Evolutionary conservation across 2,888 invertebrate species (phyloP).

Genomic region (Drosophila affinis): DNA sequence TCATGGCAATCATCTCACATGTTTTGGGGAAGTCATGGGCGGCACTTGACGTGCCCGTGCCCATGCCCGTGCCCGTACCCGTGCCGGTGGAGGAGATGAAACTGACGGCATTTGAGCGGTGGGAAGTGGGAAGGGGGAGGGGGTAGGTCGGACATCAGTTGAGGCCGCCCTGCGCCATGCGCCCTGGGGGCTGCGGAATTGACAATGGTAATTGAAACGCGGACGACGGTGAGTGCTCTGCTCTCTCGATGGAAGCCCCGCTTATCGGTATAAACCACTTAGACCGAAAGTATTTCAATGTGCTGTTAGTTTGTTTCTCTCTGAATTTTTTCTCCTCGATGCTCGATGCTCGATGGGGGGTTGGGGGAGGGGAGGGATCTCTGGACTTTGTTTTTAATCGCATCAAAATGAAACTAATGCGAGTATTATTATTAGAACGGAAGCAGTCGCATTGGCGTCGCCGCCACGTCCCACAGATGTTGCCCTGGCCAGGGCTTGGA

Average conservation of each 20-base stretch:
- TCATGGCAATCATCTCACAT: constrained; percentile 62
- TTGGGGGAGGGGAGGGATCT: constrained; percentile 17
- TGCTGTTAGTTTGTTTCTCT: constrained; percentile 14
- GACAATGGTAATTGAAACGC: constrained; percentile 71
- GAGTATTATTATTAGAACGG: constrained; percentile 73
- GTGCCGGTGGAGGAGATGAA: neutral
- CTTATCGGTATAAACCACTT: constrained; percentile 77
- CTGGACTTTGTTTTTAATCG: constrained; percentile 66
- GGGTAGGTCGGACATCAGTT: neutral
- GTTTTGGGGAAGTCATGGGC: constrained; percentile 32
- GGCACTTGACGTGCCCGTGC: constrained; percentile 20
- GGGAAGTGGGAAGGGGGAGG: too few relatives aligned
- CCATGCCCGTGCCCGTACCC: neutral
- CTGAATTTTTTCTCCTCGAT: neutral
- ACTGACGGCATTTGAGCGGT: too few relatives aligned
- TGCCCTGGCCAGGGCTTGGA: constrained; percentile 27
- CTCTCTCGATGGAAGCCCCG: constrained; percentile 37
- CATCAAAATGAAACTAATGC: constrained; percentile 75
- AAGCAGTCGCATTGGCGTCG: constrained; percentile 38
- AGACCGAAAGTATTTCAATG: constrained; percentile 53
- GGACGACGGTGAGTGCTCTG: constrained; percentile 58
- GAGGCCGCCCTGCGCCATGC: constrained; percentile 9
- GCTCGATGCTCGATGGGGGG: neutral
- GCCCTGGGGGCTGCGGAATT: constrained; percentile 41
- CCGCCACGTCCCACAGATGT: constrained; percentile 36